Evolutionary conservation across 2,888 invertebrate genomes (phyloP).

Genomic region (Drosophila stalkeri): DNA sequence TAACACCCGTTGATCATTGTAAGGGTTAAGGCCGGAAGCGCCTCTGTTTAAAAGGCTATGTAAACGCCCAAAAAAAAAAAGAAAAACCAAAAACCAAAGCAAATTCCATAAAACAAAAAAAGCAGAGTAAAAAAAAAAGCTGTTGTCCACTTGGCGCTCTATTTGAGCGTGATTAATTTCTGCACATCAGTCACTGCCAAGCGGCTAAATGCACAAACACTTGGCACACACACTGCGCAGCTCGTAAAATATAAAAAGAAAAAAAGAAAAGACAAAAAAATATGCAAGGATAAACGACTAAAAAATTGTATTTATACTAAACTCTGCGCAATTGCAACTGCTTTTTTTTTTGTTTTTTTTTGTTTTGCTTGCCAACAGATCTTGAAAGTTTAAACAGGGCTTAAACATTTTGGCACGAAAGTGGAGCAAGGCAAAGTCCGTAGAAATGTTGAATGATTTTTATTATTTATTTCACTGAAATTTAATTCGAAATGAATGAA

Average conservation of each 20-base stretch:
- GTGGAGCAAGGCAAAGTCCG: neutral
- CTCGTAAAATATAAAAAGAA: constrained; percentile 25
- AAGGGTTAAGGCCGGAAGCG: constrained; percentile 63
- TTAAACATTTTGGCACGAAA: neutral
- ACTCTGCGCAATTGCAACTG: constrained; percentile 53
- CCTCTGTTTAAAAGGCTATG: constrained; percentile 52
- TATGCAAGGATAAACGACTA: constrained; percentile 10
- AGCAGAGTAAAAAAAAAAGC: constrained; percentile 2
- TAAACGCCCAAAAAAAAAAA: constrained; percentile 31
- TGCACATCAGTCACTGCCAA: constrained; percentile 68
- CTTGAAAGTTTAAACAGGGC: neutral
- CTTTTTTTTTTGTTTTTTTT: constrained; percentile 15
- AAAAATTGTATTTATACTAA: constrained; percentile 35
- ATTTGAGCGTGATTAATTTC: constrained; percentile 77
- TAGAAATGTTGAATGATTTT: neutral
- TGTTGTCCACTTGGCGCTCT: constrained; percentile 63
- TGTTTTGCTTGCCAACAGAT: constrained; percentile 1
- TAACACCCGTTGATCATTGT: constrained; percentile 41
- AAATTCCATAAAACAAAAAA: constrained; percentile 15
- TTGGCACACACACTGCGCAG: constrained; percentile 56
- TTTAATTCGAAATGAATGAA: neutral
- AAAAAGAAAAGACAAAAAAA: neutral
- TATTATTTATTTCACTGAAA: neutral
- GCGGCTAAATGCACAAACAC: constrained; percentile 56
- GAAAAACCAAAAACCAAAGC: constrained; percentile 8